Base-by-base conservation (phyloP, 2,888 invertebrate genomes). In the Eugnorisma glareosa region DNA sequence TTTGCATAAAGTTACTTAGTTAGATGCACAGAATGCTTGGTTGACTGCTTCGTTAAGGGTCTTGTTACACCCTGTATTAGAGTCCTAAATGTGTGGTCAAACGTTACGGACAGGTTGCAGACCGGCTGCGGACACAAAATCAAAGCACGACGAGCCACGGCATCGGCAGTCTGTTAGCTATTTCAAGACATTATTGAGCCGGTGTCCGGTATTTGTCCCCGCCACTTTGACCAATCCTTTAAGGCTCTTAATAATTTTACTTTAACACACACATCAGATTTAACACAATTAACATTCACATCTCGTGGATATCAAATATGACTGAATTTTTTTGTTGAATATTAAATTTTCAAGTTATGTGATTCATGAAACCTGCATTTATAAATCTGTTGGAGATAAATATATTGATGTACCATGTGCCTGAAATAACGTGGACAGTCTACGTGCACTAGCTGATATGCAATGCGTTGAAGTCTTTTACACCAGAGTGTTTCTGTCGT, bases 381-480 rank as follows among this genome's bases (percentile, higher is more conserved):
- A 1, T 3, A 2, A 43, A 45, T 45, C 45, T 18, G 6, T 18
- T 45, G 18, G 18, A 45, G 6, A 18, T 48, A 7, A 48, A 21
- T 2, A 18, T 48, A 21, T 48, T 7, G 21, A 7, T 48, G 48
- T 43, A 13, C 43, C 43, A 43, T 15, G 43, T 43, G 43, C 43
- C 15, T 13, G 2, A 10, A 51, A 51, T 51, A 51, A 10, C 0
- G 8, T n/a, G n/a, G 4, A 21, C 13, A 40, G 11, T 24, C 3
- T 35, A 61, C 4, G 11, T 45, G 45, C 13, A 0, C 37, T n/a
- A n/a, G n/a, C n/a, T n/a, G 21, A 28, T 10, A 21, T 10, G 8
- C 2, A 10, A 40, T n/a, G 77, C 77, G 77, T 77, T 77, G 77
- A 77, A 31, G 77, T 77, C 77, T 67, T 77, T 77, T 75, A 1